Evolutionary conservation across 1,140 invertebrate genomes (phyloP).

Genomic region (Cydia pomonella): DNA sequence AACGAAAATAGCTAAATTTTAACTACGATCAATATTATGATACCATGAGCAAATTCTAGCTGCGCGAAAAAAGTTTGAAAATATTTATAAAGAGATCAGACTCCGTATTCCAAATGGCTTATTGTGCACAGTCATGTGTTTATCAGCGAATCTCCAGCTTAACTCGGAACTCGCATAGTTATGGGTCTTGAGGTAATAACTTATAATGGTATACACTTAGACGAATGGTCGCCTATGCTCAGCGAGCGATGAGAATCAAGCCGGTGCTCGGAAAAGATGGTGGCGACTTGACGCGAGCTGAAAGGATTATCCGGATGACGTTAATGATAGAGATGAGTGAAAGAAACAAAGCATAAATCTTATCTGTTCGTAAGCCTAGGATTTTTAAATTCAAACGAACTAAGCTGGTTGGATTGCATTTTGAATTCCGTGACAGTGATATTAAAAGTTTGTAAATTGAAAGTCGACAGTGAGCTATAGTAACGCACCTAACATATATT

Average conservation of each 20-base stretch:
- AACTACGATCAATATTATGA: neutral
- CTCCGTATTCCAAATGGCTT: neutral
- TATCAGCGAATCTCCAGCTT: neutral
- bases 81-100: neutral
- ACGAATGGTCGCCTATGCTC: neutral
- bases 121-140: neutral
- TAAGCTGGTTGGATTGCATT: neutral
- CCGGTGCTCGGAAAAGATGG: neutral
- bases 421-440: neutral
- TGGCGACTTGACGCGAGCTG: conserved; percentile 9
- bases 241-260: neutral
- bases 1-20: neutral
- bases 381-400: conserved; percentile 2
- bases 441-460: neutral
- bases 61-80: neutral
- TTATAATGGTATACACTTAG: neutral
- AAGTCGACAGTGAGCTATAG: neutral
- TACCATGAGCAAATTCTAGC: neutral
- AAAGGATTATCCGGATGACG: conserved; percentile 16
- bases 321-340: conserved; percentile 7
- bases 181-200: neutral
- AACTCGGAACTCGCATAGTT: neutral
- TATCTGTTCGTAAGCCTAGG: conserved; percentile 10
- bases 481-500: neutral
- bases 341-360: neutral